These are phyloP conservation scores for Tyrophagus putrescentiae DNA, from an alignment of 1,140 invertebrate species.

Conservation along the genomic window DNA sequence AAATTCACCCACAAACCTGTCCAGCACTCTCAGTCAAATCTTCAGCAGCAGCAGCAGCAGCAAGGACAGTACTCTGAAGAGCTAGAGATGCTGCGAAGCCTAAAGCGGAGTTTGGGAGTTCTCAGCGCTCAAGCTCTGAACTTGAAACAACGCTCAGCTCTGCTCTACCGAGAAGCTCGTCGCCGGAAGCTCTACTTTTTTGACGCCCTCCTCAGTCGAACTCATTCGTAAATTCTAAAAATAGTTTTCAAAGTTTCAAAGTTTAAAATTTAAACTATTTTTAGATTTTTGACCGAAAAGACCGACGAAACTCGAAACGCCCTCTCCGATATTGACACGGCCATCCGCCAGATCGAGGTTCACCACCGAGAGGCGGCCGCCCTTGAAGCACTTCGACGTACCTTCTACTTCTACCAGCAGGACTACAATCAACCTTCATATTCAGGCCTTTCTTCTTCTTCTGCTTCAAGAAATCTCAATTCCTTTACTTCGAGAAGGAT, in stretches of 20 bases:
- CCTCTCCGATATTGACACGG: background rate
- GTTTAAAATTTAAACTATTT: background rate
- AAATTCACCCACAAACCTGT: too few relatives aligned
- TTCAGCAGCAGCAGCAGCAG: too few relatives aligned
- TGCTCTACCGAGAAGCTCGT: background rate
- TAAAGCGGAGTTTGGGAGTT: background rate
- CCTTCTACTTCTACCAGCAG: background rate
- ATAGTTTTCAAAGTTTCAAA: background rate
- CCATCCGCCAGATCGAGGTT: background rate
- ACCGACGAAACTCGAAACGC: background rate
- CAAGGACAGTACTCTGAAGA: too few relatives aligned
- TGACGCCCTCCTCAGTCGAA: background rate
- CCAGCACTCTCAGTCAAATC: too few relatives aligned
- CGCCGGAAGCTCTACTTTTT: background rate
- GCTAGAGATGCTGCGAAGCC: background rate
- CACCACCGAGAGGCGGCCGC: background rate
- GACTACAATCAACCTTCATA: too few relatives aligned
- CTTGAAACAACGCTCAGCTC: background rate
- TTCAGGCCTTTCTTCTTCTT: too few relatives aligned
- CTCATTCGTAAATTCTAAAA: background rate
- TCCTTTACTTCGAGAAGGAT: too few relatives aligned
- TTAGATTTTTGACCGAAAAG: constrained; percentile 5
- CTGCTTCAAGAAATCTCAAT: too few relatives aligned
- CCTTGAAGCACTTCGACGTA: background rate
- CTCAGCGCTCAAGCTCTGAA: constrained; percentile 5